Evolutionary conservation across 2,888 invertebrate genomes (phyloP), one percentile per base, ranked within the genome.

Genomic region (Papilio elwesi): DNA sequence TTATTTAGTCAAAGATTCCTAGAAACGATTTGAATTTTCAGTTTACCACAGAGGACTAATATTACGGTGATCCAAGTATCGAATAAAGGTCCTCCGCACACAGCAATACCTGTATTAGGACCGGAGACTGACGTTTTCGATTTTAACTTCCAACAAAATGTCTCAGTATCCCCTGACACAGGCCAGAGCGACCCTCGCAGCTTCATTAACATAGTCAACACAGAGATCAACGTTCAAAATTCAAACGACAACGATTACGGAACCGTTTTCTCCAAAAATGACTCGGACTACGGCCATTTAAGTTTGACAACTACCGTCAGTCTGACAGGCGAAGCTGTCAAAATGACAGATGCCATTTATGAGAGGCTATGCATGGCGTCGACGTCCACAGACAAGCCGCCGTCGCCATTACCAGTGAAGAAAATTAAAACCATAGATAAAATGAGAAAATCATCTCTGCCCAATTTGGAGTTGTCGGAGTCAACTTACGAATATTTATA

Each of bases 61-160:
- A 88, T 95, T 49, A 95, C 95, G 38, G 95, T 95, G 0, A 95
- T 95, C n/a, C 91, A 95, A 89, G 95, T 95, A 0, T 95, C 95
- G 0, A 95, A 95, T 57, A 91, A 90, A 49, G 88, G 83, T 0
- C 88, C 92, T 0, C 93, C 93, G 0, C 92, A 92, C 80, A 92
- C 93, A 0, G 93, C 93, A 0, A 93, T 92, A 38, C 92, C 92
- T 0, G 85, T 92, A 0, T 71, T 92, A 15, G 89, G 90, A 0
- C 80, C 85, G 0, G 90, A 90, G 65, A 85, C 85, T 0, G 81
- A 90, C 51, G 79, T 92, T 0, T 93, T 93, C 77, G 83, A 91
- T 71, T 93, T 93, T 63, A 85, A 89, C 12, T 88, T 92, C 74
- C 86, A 88, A 79, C 85, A 79, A 68, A 84, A 84, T 6, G 71